These are phyloP conservation scores for Drosophila kurseongensis DNA, from an alignment of 1,140 invertebrate species.

Conservation along the genomic window DNA sequence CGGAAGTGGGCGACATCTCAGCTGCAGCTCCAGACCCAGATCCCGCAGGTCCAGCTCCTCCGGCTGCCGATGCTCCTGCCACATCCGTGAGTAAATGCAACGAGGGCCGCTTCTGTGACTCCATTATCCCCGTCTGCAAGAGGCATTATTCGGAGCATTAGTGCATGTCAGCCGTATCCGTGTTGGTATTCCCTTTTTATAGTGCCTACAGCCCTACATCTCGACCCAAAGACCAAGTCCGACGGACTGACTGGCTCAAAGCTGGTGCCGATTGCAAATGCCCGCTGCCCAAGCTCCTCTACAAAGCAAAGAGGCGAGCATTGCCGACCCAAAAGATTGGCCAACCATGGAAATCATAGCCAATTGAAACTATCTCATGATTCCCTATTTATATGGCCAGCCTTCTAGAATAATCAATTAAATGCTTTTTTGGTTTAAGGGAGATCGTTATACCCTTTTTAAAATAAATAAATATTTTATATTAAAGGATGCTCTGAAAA, in stretches of 20 bases:
- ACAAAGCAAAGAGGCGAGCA: slow-evolving; percentile 18
- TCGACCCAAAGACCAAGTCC: slow-evolving; percentile 50
- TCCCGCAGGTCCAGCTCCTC: slow-evolving; percentile 1
- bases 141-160: slow-evolving; percentile 59
- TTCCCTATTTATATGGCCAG: background rate
- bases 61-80: slow-evolving; percentile 19
- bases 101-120: slow-evolving; percentile 62
- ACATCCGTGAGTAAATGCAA: slow-evolving; percentile 56
- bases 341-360: slow-evolving; percentile 16
- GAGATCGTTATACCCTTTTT: background rate
- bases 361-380: background rate
- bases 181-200: slow-evolving; percentile 2
- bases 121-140: slow-evolving; percentile 66
- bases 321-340: slow-evolving; percentile 31
- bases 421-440: background rate
- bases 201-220: slow-evolving; percentile 27
- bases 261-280: slow-evolving; percentile 22
- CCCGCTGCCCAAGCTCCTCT: slow-evolving; percentile 27
- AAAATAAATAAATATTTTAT: no score
- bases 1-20: slow-evolving; percentile 53
- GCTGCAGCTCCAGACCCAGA: slow-evolving; percentile 8
- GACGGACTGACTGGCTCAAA: slow-evolving; percentile 20
- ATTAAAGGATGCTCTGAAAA: no score
- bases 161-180: slow-evolving; percentile 20
- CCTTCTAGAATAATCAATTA: background rate